These are phyloP conservation scores for Ormyrus pomaceus DNA, from an alignment of 2,888 invertebrate species.

Conservation along the genomic window DNA sequence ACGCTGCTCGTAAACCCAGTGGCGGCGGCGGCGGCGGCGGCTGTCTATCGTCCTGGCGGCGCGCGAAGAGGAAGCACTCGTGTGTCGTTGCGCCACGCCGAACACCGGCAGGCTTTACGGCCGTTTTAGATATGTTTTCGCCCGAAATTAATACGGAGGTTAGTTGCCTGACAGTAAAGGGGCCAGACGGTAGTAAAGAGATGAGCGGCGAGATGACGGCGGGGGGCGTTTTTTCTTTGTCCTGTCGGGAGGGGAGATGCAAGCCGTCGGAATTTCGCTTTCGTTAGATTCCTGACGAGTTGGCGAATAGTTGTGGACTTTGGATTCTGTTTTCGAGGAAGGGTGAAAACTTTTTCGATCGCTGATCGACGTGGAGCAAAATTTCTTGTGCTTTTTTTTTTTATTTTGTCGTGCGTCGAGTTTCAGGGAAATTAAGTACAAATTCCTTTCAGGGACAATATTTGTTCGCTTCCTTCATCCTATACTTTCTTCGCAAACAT, in stretches of 20 bases:
- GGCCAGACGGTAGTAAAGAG: slow-evolving; percentile 17
- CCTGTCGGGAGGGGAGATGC: background rate
- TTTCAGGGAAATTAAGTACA: too few species aligned
- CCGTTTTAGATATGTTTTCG: slow-evolving; percentile 17
- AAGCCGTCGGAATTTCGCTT: background rate
- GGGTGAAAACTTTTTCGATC: too few species aligned
- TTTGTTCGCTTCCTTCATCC: too few species aligned
- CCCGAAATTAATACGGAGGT: slow-evolving; percentile 38
- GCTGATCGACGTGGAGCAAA: too few species aligned
- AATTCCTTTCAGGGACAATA: too few species aligned
- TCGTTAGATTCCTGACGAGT: too few species aligned
- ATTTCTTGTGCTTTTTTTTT: too few species aligned
- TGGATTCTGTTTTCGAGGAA: too few species aligned
- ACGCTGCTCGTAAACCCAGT: slow-evolving; percentile 65
- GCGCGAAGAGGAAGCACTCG: slow-evolving; percentile 20
- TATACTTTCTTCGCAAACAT: too few species aligned
- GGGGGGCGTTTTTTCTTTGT: background rate
- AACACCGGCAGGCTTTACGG: background rate
- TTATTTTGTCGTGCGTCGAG: too few species aligned
- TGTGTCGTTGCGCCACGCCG: background rate
- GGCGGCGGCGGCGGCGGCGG: slow-evolving; percentile 3
- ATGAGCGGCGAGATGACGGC: background rate
- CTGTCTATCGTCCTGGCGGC: slow-evolving; percentile 21
- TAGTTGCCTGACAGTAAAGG: background rate
- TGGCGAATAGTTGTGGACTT: too few species aligned